These are phyloP conservation scores for Morpho achilles DNA, from an alignment of 2,888 invertebrate genomes.

Conservation along the genomic window DNA sequence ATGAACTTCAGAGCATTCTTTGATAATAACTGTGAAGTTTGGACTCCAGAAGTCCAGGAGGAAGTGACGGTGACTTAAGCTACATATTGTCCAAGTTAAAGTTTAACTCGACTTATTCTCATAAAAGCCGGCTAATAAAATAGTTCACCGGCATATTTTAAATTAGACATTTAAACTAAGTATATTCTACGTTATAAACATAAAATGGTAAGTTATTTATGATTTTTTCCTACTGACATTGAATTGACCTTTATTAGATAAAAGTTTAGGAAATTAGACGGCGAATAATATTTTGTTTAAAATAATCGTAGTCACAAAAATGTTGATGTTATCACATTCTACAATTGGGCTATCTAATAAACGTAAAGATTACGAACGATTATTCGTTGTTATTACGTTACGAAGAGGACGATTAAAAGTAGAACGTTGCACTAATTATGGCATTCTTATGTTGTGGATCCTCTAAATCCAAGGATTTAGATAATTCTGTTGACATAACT, in stretches of 20 bases:
- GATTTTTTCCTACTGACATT: slow-evolving; percentile 54
- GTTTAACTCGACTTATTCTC: background rate
- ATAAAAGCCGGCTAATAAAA: background rate
- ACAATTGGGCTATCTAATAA: slow-evolving; percentile 20
- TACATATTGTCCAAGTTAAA: background rate
- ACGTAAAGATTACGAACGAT: slow-evolving; percentile 15
- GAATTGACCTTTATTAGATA: slow-evolving; percentile 52
- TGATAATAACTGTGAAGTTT: slow-evolving; percentile 9
- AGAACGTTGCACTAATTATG: slow-evolving; percentile 28
- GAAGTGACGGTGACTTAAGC: background rate
- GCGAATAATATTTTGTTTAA: background rate
- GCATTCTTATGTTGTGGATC: slow-evolving; percentile 42
- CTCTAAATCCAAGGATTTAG: slow-evolving; percentile 28
- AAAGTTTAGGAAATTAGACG: background rate
- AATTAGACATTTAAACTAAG: no score
- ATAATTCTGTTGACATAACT: slow-evolving; percentile 30
- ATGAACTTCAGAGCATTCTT: slow-evolving; percentile 1
- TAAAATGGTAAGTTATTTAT: slow-evolving; percentile 49
- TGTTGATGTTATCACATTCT: slow-evolving; percentile 5
- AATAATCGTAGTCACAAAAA: slow-evolving; percentile 2
- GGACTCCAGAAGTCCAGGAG: slow-evolving; percentile 1
- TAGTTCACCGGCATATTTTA: no score
- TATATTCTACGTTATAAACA: background rate
- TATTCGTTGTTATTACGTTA: slow-evolving; percentile 11
- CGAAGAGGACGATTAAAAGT: background rate